phyloP scores from a whole-genome alignment of 2,797 vertebrate genomes.

The Melanotaenia maccullochi region DNA sequence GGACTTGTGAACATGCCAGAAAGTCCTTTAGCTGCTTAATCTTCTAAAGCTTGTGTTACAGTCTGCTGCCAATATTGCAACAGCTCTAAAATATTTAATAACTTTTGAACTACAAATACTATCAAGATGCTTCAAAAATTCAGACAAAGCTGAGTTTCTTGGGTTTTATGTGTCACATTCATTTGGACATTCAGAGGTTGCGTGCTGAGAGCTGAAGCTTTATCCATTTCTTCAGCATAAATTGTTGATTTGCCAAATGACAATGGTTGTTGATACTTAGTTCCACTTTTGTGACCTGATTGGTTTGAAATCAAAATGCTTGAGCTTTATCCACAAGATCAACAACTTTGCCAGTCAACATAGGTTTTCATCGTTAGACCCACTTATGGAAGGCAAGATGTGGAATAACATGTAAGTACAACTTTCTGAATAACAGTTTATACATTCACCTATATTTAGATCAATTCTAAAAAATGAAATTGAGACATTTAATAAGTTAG shows the following conservation, averaged over 20 bases:
- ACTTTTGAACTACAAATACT: neutral
- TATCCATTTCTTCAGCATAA: neutral
- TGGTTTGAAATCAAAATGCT: neutral
- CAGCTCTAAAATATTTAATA: too few relatives aligned
- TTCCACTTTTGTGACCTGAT: neutral
- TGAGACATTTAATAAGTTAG: neutral
- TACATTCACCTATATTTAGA: too few relatives aligned
- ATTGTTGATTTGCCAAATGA: neutral
- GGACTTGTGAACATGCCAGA: neutral
- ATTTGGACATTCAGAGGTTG: neutral
- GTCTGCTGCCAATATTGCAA: neutral
- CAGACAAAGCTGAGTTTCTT: neutral
- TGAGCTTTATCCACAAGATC: neutral
- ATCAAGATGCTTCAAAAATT: neutral
- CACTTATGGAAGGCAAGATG: neutral
- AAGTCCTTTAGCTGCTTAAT: neutral
- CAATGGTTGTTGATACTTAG: neutral
- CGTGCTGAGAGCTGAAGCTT: neutral
- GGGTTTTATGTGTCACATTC: neutral
- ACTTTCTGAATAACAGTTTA: too few relatives aligned
- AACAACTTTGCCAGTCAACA: neutral
- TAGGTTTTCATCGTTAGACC: neutral
- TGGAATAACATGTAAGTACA: neutral
- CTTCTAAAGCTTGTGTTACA: neutral
- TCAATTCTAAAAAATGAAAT: too few relatives aligned